Conservation (phyloP, 2,113 vertebrate species). For the Albula goreensis region DNA sequence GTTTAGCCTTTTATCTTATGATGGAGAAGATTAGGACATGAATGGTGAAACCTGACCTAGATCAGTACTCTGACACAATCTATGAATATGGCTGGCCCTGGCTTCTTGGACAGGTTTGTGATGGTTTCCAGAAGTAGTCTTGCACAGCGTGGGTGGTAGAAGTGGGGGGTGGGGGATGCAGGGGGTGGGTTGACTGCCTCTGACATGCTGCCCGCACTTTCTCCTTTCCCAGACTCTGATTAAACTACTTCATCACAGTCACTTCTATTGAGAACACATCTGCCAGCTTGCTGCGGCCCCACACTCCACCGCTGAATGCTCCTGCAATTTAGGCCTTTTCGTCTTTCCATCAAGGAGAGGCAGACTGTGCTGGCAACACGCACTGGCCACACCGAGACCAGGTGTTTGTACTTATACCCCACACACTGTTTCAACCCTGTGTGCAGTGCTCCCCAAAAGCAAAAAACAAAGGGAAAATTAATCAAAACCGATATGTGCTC, state of each 20-base stretch:
- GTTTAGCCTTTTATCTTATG: too few species aligned
- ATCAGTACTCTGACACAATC: too few species aligned
- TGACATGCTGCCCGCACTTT: background rate
- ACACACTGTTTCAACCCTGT: background rate
- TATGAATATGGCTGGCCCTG: background rate
- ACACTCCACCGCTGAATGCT: background rate
- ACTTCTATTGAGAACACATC: background rate
- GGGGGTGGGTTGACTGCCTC: background rate
- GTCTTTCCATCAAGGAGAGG: background rate
- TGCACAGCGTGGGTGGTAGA: background rate
- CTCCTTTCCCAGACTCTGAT: conserved; percentile 7
- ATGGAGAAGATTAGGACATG: too few species aligned
- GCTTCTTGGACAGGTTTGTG: background rate
- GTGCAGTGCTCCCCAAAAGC: background rate
- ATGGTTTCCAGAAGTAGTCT: background rate
- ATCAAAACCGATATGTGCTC: too few species aligned
- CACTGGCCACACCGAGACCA: background rate
- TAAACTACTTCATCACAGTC: background rate
- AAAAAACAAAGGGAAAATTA: background rate
- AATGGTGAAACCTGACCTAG: too few species aligned
- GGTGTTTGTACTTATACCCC: background rate
- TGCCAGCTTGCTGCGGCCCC: background rate
- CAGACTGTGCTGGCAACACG: background rate
- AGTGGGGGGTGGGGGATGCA: background rate
- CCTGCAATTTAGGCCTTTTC: background rate